Evolutionary conservation across 2,888 invertebrate species (phyloP).

Genomic region (Rutpela maculata): DNA sequence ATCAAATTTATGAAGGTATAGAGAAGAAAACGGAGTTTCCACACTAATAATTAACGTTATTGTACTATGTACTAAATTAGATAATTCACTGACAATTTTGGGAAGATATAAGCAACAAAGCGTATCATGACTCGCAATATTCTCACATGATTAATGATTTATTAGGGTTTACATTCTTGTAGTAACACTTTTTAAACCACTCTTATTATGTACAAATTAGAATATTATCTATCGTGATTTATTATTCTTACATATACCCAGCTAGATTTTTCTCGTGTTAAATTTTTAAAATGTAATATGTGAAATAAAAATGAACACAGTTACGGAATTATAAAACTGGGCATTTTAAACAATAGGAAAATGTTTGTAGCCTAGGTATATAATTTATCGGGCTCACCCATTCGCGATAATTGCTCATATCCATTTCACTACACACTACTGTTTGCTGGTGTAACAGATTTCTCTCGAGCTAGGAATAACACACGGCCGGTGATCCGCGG

Average conservation of each 20-base stretch:
- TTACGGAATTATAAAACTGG: too few relatives aligned
- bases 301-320: too few relatives aligned
- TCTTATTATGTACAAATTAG: not conserved
- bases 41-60: not conserved
- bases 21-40: not conserved
- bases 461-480: not conserved
- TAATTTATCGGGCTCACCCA: not conserved
- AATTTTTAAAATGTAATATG: too few relatives aligned
- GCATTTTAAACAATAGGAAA: too few relatives aligned
- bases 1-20: not conserved
- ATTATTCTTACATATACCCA: not conserved
- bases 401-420: not conserved
- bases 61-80: not conserved
- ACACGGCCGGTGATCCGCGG: not conserved
- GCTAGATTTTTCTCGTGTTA: too few relatives aligned
- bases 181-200: not conserved
- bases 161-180: not conserved
- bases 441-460: constrained; percentile 11
- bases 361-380: not conserved
- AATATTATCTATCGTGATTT: not conserved
- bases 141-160: not conserved
- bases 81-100: constrained; percentile 1
- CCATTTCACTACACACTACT: constrained; percentile 12
- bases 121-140: not conserved
- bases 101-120: constrained; percentile 1